A percentile compares a stretch with the other conserved stretches of the same genome.
Evolutionary conservation across 2,888 invertebrate species (phyloP).

Genomic region (Caenorhabditis japonica): DNA sequence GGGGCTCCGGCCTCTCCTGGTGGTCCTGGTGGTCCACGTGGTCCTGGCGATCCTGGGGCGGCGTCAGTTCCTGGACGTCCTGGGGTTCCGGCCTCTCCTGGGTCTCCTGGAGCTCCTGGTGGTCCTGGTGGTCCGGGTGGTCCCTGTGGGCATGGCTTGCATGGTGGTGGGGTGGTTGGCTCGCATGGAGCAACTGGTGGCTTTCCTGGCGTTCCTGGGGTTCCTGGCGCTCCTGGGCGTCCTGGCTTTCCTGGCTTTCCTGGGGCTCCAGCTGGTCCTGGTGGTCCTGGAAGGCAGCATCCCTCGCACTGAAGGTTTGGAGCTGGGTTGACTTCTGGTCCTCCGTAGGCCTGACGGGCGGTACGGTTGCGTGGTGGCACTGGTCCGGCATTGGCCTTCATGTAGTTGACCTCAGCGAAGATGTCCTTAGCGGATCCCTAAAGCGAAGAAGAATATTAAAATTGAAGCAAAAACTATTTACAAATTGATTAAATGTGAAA

Average conservation of each 20-base stretch:
- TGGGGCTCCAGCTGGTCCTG: conserved; percentile 73
- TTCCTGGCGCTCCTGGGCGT: conserved; percentile 66
- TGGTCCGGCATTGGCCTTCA: conserved; percentile 70
- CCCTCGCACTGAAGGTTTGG: conserved; percentile 70
- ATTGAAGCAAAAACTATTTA: conserved; percentile 9
- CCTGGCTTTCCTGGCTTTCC: conserved; percentile 74
- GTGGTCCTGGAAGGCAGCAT: conserved; percentile 72
- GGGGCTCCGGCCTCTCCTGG: conserved; percentile 68
- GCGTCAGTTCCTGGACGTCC: conserved; percentile 69
- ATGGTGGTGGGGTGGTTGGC: conserved; percentile 74
- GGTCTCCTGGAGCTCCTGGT: conserved; percentile 68
- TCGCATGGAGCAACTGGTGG: conserved; percentile 75
- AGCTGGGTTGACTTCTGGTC: conserved; percentile 68
- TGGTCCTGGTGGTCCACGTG: conserved; percentile 68
- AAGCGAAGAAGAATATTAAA: no score
- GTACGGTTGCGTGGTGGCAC: conserved; percentile 74
- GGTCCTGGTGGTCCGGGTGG: conserved; percentile 66
- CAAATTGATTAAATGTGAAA: no score
- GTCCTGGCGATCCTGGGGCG: conserved; percentile 68
- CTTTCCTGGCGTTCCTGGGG: conserved; percentile 70
- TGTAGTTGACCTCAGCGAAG: conserved; percentile 76
- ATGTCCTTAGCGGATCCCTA: conserved; percentile 77
- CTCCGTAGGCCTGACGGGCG: conserved; percentile 76
- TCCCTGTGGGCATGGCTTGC: conserved; percentile 75
- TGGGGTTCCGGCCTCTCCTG: conserved; percentile 69